Base-by-base conservation (phyloP, 2,113 vertebrate species). In the Poicephalus gulielmi region DNA sequence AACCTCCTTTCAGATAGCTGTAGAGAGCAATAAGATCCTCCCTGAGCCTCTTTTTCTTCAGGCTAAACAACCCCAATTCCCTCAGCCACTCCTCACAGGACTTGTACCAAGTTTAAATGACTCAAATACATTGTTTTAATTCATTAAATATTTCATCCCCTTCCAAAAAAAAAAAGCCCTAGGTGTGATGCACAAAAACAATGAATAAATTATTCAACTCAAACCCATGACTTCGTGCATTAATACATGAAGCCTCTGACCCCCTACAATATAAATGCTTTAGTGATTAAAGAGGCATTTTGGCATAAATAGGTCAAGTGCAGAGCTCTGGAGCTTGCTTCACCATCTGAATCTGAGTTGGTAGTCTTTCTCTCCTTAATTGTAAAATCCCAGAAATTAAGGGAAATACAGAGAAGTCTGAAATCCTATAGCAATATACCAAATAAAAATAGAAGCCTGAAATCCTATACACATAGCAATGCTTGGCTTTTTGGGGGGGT, bases 261-360 rank as follows among this genome's bases (percentile, higher is more conserved):
- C 83, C 81, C 59, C 73, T 93, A 92, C 66, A 88, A 90, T 55
- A 88, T n/a, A 18, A 77, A 91, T 35, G n/a, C 77, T 97, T 93
- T 91, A 80, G 59, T 73, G 46, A 94, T 96, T 96, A 96, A 95
- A 91, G 76, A 93, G 63, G 15, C 9, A 24, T 87, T 88, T 77
- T 93, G 89, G 90, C 86, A 91, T 92, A 97, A 97, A 96, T 92
- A 93, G 88, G 90, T 97, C 90, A 95, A 94, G 84, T 47, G 33
- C 43, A 83, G 84, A 94, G 47, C 66, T 96, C 86, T 88, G 69
- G 66, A 92, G 27, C 75, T 80, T 92, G 84, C 28, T 86, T 93
- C 41, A 62, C 82, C 41, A 75, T 75, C 84, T 75, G 53, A 83
- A 82, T 94, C 53, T 35, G 83, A 91, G 73, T 11, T 35, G 41